phyloP scores from a whole-genome alignment of 2,888 invertebrate genomes.

The Drosophila dives region DNA sequence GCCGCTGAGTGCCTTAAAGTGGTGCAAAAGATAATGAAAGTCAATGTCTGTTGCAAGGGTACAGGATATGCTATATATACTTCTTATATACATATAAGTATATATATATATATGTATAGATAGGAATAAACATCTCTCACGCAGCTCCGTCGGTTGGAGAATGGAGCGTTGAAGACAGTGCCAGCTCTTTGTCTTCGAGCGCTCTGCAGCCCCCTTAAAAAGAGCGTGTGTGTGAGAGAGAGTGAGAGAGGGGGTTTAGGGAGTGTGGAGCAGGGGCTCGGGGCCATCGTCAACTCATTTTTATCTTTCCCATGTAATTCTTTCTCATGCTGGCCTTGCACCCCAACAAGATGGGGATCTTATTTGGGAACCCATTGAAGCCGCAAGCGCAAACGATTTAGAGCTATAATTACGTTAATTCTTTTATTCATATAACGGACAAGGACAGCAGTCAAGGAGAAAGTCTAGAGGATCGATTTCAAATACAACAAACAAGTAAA shows the following conservation, averaged over 20 bases:
- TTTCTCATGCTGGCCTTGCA: conserved; percentile 39
- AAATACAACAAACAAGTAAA: conserved; percentile 33
- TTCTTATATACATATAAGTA: neutral
- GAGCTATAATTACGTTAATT: conserved; percentile 49
- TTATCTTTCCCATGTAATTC: conserved; percentile 56
- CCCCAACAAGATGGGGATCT: conserved; percentile 29
- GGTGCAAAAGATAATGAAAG: conserved; percentile 79
- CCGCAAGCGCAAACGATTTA: conserved; percentile 21
- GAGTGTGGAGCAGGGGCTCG: neutral
- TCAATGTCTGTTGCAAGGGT: conserved; percentile 77
- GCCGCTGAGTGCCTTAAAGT: conserved; percentile 65
- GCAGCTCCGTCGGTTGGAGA: conserved; percentile 3
- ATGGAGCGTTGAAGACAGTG: conserved; percentile 47
- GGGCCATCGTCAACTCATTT: conserved; percentile 31
- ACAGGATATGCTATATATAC: conserved; percentile 66
- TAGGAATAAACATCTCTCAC: conserved; percentile 11
- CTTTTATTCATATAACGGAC: conserved; percentile 14
- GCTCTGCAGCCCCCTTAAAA: conserved; percentile 20
- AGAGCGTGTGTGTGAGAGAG: neutral
- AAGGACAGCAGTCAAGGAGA: conserved; percentile 1
- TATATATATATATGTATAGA: conserved; percentile 6
- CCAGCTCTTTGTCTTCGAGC: conserved; percentile 54
- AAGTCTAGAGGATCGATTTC: conserved; percentile 25
- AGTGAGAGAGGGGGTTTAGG: neutral
- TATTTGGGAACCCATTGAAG: conserved; percentile 4